phyloP scores from a whole-genome alignment of 2,113 vertebrate species.

The Donacobius atricapilla region DNA sequence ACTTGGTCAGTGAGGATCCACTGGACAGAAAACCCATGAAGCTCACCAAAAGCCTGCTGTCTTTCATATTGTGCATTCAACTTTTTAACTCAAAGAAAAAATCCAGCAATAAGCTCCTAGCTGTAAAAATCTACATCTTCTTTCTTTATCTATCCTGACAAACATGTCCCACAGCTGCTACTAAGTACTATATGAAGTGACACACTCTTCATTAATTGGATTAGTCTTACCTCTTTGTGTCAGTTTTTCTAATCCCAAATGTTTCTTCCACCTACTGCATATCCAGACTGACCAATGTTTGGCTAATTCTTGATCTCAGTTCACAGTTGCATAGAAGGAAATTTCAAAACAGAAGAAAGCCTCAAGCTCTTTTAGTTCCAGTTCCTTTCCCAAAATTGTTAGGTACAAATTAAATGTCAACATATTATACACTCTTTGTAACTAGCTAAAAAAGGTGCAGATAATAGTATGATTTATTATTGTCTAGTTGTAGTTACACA shows the following conservation, averaged over 20 bases:
- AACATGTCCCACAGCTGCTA: neutral
- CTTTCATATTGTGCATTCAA: neutral
- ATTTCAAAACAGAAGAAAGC: neutral
- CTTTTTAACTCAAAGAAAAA: neutral
- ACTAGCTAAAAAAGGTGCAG: neutral
- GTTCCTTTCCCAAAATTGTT: neutral
- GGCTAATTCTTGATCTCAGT: neutral
- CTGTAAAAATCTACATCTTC: neutral
- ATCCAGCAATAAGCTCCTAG: neutral
- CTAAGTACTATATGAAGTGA: neutral
- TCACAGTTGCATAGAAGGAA: neutral
- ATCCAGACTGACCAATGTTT: neutral
- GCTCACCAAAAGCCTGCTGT: neutral
- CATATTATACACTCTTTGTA: neutral
- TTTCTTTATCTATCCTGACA: slow-evolving; percentile 4
- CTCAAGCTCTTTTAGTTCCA: neutral
- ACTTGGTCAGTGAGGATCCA: neutral
- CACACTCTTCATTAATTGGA: neutral
- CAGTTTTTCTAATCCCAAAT: neutral
- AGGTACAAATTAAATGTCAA: neutral
- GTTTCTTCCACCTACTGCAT: neutral
- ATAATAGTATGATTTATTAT: neutral
- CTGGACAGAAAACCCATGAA: neutral
- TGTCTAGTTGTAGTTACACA: neutral
- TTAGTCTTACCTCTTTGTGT: neutral